A percentile compares a stretch with the other conserved stretches of the same genome.
phyloP scores from a whole-genome alignment of 2,888 invertebrate species.

The Eucera pruinosa region DNA sequence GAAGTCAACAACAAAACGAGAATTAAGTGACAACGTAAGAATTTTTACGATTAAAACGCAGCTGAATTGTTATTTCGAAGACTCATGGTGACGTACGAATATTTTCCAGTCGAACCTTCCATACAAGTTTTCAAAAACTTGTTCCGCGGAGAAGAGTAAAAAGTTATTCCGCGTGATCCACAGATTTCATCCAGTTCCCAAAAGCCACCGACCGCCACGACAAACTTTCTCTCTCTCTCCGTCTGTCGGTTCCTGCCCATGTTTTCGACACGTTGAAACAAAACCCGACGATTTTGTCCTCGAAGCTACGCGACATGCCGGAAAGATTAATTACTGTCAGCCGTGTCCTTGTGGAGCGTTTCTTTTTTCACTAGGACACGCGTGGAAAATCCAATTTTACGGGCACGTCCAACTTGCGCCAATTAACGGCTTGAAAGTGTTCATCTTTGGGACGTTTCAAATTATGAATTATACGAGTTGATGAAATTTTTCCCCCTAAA shows the following conservation, averaged over 20 bases:
- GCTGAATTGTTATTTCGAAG: constrained; percentile 1
- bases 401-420: constrained; percentile 23
- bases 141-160: constrained; percentile 2
- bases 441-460: constrained; percentile 3
- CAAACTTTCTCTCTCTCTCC: constrained; percentile 3
- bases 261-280: constrained; percentile 40
- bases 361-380: constrained; percentile 13
- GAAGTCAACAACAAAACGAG: no score
- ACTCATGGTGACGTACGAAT: neutral
- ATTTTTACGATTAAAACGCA: constrained; percentile 4
- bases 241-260: neutral
- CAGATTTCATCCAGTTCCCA: constrained; percentile 40
- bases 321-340: constrained; percentile 53
- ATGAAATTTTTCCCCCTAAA: neutral
- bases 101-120: constrained; percentile 18
- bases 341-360: neutral
- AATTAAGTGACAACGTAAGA: no score
- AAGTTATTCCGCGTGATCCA: constrained; percentile 11
- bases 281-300: constrained; percentile 33
- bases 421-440: constrained; percentile 12
- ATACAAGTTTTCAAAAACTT: constrained; percentile 27
- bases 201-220: neutral
- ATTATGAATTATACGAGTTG: neutral
- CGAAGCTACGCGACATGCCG: constrained; percentile 11
- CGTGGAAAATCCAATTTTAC: constrained; percentile 32